phyloP scores from a whole-genome alignment of 2,113 vertebrate species.

The Datnioides undecimradiatus region DNA sequence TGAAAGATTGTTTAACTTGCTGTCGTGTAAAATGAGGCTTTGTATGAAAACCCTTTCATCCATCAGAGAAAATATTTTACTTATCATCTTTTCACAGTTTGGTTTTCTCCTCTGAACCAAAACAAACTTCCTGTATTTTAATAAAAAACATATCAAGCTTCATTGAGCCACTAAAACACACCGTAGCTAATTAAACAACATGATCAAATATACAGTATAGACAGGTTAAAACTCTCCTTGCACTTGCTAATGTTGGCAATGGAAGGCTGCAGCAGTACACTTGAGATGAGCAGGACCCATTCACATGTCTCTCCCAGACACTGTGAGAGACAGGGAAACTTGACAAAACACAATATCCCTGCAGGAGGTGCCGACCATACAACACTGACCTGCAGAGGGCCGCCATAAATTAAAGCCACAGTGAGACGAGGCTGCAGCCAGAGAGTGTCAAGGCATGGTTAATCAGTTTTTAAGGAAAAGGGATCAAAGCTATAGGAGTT shows the following conservation, averaged over 20 bases:
- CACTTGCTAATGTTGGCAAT: constrained; percentile 21
- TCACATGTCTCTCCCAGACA: constrained; percentile 60
- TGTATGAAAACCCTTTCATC: constrained; percentile 59
- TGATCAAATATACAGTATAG: constrained; percentile 29
- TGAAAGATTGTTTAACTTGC: constrained; percentile 67
- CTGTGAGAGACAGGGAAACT: constrained; percentile 49
- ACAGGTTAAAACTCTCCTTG: constrained; percentile 16
- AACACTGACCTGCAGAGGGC: constrained; percentile 63
- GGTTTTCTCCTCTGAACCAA: constrained; percentile 42
- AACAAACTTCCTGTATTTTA: constrained; percentile 41
- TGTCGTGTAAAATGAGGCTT: constrained; percentile 59
- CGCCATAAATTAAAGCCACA: constrained; percentile 72
- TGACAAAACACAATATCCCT: constrained; percentile 67
- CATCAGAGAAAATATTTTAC: constrained; percentile 61
- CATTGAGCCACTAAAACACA: constrained; percentile 42
- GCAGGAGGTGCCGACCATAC: constrained; percentile 69
- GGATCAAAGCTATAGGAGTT: constrained; percentile 58
- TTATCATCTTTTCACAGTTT: constrained; percentile 60
- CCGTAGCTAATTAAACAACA: constrained; percentile 13
- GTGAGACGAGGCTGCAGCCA: constrained; percentile 50
- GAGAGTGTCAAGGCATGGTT: constrained; percentile 56
- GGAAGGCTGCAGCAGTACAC: constrained; percentile 19
- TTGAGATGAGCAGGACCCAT: constrained; percentile 36
- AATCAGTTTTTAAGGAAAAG: constrained; percentile 70
- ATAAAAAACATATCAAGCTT: constrained; percentile 42